phyloP scores from a whole-genome alignment of 2,113 vertebrate species.

The Sinosuthora webbiana region DNA sequence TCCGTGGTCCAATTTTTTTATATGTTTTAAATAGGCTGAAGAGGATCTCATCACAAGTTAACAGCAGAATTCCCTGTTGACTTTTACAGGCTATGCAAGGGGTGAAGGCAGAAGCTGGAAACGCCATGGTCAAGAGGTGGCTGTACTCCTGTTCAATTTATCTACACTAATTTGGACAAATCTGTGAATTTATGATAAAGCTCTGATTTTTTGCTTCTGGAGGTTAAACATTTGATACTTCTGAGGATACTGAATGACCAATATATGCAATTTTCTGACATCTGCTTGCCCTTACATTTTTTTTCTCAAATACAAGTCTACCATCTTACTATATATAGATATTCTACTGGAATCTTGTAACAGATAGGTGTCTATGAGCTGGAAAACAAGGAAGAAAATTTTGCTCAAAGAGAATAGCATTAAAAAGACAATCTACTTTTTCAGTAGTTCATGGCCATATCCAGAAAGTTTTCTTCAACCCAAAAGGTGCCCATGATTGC shows the following conservation, averaged over 20 bases:
- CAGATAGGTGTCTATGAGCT: not conserved
- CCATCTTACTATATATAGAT: not conserved
- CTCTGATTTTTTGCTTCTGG: not conserved
- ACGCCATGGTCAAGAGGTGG: not conserved
- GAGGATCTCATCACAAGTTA: not conserved
- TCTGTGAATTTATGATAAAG: not conserved
- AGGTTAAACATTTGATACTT: not conserved
- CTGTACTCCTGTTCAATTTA: not conserved
- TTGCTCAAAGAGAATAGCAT: not conserved
- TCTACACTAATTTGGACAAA: not conserved
- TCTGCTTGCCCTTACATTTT: not conserved
- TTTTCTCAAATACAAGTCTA: not conserved
- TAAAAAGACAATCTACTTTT: not conserved
- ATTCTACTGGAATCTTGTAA: not conserved
- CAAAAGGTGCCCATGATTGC: not conserved
- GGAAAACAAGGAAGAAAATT: not conserved
- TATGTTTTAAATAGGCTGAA: not conserved
- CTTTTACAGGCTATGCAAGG: not conserved
- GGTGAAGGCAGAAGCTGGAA: not conserved
- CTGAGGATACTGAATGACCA: not conserved
- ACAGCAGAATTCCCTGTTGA: not conserved
- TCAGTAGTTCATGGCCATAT: not conserved
- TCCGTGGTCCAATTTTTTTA: not conserved
- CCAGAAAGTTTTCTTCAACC: not conserved
- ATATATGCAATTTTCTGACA: not conserved